Evolutionary conservation across 2,797 vertebrate genomes (phyloP).

Genomic region (Scolopax rusticola): DNA sequence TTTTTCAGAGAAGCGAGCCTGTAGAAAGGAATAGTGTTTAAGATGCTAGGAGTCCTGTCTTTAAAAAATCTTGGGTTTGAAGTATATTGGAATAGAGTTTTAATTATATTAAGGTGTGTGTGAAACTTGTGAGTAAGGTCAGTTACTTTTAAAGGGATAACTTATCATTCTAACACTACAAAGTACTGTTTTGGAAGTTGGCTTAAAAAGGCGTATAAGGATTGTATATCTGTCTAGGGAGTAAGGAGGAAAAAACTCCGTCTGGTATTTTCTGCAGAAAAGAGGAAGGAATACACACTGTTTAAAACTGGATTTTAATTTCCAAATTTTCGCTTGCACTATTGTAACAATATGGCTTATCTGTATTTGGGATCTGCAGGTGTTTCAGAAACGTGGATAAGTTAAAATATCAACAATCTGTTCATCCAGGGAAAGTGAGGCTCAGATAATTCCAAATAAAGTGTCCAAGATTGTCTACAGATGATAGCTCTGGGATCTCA

Average conservation of each 20-base stretch:
- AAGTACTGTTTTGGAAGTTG: not conserved
- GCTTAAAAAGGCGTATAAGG: not conserved
- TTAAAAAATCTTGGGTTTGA: not conserved
- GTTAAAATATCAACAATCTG: not conserved
- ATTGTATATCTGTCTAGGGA: not conserved
- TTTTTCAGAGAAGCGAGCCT: constrained; percentile 35
- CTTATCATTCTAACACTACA: not conserved
- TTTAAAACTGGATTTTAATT: not conserved
- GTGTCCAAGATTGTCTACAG: not conserved
- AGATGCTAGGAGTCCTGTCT: not conserved
- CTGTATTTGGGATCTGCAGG: not conserved
- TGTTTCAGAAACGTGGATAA: not conserved
- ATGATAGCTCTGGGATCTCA: not conserved
- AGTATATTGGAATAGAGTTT: not conserved
- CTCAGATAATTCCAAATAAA: not conserved
- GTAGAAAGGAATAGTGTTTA: not conserved
- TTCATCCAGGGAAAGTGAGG: not conserved
- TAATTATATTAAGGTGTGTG: not conserved
- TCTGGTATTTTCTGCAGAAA: not conserved
- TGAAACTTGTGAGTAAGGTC: not conserved
- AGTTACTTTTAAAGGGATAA: not conserved
- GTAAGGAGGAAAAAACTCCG: not conserved
- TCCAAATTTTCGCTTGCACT: not conserved
- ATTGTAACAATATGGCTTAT: not conserved
- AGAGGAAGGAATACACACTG: not conserved